Conservation (phyloP, 2,888 invertebrate genomes). For the Drosophila setosimentum region DNA sequence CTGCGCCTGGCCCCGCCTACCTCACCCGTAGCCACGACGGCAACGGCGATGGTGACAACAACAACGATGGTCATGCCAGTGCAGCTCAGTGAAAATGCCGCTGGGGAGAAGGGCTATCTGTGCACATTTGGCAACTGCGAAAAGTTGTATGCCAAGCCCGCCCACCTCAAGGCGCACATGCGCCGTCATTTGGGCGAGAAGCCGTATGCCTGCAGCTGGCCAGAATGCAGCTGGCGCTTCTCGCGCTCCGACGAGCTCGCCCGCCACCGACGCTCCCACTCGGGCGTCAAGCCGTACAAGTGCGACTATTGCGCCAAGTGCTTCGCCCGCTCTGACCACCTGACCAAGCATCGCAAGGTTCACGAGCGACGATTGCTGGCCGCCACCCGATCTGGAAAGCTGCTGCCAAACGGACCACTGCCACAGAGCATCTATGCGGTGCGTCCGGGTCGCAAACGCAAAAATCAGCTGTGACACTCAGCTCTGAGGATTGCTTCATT, state of each 20-base stretch:
- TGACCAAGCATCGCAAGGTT: conserved; percentile 95
- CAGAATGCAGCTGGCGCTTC: conserved; percentile 96
- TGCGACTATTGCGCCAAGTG: conserved; percentile 94
- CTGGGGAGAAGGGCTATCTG: conserved; percentile 87
- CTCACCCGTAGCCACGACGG: conserved; percentile 54
- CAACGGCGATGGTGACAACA: background rate
- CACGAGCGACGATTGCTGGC: conserved; percentile 88
- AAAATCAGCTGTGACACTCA: conserved; percentile 71
- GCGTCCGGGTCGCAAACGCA: conserved; percentile 84
- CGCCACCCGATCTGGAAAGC: conserved; percentile 77
- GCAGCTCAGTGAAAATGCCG: conserved; percentile 79
- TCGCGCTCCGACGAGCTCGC: conserved; percentile 97
- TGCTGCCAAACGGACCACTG: conserved; percentile 66
- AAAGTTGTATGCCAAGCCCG: conserved; percentile 95
- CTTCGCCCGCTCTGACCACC: conserved; percentile 97
- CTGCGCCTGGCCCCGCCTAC: conserved; percentile 64
- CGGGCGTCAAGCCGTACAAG: conserved; percentile 96
- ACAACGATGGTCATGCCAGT: conserved; percentile 29
- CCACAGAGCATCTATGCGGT: conserved; percentile 81
- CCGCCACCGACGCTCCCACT: conserved; percentile 96
- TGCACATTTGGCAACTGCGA: conserved; percentile 90
- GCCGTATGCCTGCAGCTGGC: conserved; percentile 90
- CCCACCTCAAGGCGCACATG: conserved; percentile 95
- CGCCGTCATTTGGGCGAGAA: conserved; percentile 93
- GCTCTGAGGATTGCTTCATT: background rate